These are phyloP conservation scores for Rhagophthalmus giganteus DNA, from an alignment of 2,888 invertebrate genomes.

Conservation along the genomic window DNA sequence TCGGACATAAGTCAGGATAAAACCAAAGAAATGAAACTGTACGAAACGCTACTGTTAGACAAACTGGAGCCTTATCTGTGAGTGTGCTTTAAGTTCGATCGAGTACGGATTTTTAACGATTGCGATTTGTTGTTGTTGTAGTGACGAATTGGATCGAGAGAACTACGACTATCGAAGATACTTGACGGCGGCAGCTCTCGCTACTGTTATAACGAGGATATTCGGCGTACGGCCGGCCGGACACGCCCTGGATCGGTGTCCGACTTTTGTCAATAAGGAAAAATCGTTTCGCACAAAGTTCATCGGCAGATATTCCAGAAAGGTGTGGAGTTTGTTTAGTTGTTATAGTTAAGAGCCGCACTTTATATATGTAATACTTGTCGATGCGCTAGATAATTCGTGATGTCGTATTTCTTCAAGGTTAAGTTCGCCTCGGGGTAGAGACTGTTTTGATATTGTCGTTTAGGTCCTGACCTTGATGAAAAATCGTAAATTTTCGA, in stretches of 20 bases:
- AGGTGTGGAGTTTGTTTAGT: no score
- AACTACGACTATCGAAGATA: constrained; percentile 63
- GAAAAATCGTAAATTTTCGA: no score
- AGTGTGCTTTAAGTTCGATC: no score
- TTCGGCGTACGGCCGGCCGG: constrained; percentile 68
- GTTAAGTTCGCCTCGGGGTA: no score
- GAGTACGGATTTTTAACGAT: no score
- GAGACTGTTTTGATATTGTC: no score
- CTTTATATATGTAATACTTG: background rate
- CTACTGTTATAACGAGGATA: constrained; percentile 78
- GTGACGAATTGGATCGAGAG: constrained; percentile 67
- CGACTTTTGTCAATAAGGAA: constrained; percentile 84
- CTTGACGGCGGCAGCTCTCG: constrained; percentile 76
- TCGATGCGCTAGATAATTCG: no score
- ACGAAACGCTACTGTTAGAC: constrained; percentile 73
- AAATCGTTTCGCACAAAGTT: constrained; percentile 72
- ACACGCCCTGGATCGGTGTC: constrained; percentile 71
- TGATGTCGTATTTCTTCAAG: no score
- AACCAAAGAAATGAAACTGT: constrained; percentile 72
- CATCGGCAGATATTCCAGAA: constrained; percentile 67
- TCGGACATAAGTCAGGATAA: constrained; percentile 81
- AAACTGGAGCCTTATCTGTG: constrained; percentile 71
- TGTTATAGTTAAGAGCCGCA: constrained; percentile 46
- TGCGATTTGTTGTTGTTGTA: no score
- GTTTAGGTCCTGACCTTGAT: no score